These are phyloP conservation scores for Cydia fagiglandana DNA, from an alignment of 1,140 invertebrate genomes.

Conservation along the genomic window DNA sequence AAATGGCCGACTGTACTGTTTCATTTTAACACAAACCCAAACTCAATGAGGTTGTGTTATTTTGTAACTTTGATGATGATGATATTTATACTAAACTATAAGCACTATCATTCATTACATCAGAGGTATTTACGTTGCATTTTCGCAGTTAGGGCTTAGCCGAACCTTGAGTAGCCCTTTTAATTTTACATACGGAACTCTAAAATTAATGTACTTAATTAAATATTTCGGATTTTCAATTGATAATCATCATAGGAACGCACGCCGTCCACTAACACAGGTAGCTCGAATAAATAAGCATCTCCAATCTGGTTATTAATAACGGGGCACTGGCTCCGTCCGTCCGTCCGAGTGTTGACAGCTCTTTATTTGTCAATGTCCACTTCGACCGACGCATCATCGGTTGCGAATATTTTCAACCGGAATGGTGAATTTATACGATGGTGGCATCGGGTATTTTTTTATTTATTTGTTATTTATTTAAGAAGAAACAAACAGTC, in stretches of 20 bases:
- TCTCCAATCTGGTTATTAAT: conserved; percentile 69
- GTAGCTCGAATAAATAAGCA: conserved; percentile 60
- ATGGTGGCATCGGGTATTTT: background rate
- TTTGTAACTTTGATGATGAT: too few relatives aligned
- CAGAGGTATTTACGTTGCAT: too few relatives aligned
- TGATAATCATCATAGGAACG: conserved; percentile 13
- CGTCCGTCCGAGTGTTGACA: conserved; percentile 59
- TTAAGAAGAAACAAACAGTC: too few relatives aligned
- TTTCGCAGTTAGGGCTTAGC: too few relatives aligned
- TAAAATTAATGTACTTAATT: conserved; percentile 3
- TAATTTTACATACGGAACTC: background rate
- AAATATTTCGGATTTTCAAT: background rate
- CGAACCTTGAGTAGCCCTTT: too few relatives aligned
- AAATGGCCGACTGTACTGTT: too few relatives aligned
- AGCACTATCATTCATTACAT: too few relatives aligned
- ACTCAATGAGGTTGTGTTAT: too few relatives aligned
- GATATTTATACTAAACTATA: too few relatives aligned
- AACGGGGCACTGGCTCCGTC: conserved; percentile 39
- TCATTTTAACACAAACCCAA: too few relatives aligned
- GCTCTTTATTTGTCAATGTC: conserved; percentile 70
- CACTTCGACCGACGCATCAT: conserved; percentile 50
- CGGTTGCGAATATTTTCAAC: conserved; percentile 51
- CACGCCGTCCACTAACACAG: conserved; percentile 52
- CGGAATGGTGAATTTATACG: background rate
- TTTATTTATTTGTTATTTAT: background rate